Evolutionary conservation across 2,113 vertebrate species (phyloP).

Genomic region (Cynocephalus volans): DNA sequence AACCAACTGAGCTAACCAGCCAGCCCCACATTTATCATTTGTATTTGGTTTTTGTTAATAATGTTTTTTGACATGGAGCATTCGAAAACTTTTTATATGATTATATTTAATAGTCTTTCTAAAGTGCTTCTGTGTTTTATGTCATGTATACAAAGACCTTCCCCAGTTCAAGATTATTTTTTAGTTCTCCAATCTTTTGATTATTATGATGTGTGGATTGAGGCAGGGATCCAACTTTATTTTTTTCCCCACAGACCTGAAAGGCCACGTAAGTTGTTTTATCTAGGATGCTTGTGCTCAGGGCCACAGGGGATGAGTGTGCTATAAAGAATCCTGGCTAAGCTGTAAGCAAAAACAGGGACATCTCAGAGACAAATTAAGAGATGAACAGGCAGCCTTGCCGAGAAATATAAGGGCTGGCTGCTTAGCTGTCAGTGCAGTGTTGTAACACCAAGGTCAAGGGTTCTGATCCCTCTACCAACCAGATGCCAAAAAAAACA

Average conservation of each 20-base stretch:
- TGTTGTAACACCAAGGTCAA: no score
- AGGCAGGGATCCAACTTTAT: background rate
- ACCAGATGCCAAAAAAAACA: no score
- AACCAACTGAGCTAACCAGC: no score
- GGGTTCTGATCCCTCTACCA: no score
- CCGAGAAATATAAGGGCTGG: background rate
- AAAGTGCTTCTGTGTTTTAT: conserved; percentile 18
- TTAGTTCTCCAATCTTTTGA: background rate
- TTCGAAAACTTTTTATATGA: background rate
- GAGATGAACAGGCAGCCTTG: background rate
- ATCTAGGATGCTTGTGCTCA: background rate
- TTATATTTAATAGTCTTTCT: background rate
- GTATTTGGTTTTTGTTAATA: conserved; percentile 26
- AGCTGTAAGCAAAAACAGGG: background rate
- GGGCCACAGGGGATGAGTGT: background rate
- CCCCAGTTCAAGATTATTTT: background rate
- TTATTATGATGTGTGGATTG: background rate
- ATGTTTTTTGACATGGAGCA: background rate
- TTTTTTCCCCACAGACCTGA: background rate
- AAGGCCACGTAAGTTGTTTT: background rate
- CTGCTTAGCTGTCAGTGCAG: no score
- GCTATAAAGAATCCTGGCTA: background rate
- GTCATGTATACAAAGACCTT: background rate
- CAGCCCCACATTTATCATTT: background rate
- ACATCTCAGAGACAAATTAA: no score